Evolutionary conservation across 2,797 vertebrate species (phyloP), one percentile per base, ranked within the genome.

Genomic region (Dryobates pubescens): DNA sequence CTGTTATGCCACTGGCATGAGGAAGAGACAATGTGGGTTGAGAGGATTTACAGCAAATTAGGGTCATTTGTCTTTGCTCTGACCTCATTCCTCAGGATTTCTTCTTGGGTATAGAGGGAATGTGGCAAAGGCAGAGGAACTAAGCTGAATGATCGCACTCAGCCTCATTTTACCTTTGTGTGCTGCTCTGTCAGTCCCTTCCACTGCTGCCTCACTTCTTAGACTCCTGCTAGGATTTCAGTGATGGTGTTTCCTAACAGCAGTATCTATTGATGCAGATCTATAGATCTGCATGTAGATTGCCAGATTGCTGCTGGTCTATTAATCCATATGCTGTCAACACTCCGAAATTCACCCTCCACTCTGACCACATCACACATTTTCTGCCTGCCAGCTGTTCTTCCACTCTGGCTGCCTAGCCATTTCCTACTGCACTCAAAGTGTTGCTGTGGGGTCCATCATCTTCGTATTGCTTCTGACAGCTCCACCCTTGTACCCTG

Each of bases 301-400:
- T 54, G 69, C 61, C 19, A 68, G 51, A 89, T 79, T 79, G 43
- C 65, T 84, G 57, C 57, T 54, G 53, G 14, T 54, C 80, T 79
- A 38, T 70, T 88, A 86, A 83, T 88, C 74, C 38, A 78, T 63
- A 57, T 19, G 26, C 53, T 91, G 53, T 70, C 56, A 65, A 59
- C 36, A 63, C 47, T 58, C 29, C 53, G 83, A 86, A 73, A 88
- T 82, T 69, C 53, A 82, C 82, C 38, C 61, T 82, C 57, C 64
- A 36, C 0, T 49, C 77, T 70, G 86, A 75, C n/a, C 86, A 63
- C 17, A 68, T 73, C 24, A 68, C 27, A 14, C 5, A 32, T 71
- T 82, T 86, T 88, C 74, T 73, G 61, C 49, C 49, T 64, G 53
- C 22, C 81, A 82, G 54, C 68, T 79, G 57, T 27, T 94, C 54